Conservation (phyloP, 92 coral and sea anemone species). For the Porites rus region DNA sequence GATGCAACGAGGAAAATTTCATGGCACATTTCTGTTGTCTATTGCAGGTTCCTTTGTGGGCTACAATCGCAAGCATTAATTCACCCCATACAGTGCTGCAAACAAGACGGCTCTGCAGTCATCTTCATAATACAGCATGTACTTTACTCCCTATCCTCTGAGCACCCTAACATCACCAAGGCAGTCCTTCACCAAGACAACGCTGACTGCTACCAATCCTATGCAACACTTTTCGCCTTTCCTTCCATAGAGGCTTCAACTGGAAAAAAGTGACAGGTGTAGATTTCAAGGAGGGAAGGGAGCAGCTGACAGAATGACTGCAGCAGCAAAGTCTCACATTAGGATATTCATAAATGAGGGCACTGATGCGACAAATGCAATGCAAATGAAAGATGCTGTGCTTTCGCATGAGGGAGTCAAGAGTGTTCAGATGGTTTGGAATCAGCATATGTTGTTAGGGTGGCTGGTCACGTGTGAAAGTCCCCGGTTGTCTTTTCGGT, state of each 20-base stretch:
- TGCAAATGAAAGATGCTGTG: constrained; percentile 42
- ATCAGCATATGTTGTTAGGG: no score
- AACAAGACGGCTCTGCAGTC: no score
- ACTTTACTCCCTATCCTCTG: no score
- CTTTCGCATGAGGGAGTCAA: constrained; percentile 43
- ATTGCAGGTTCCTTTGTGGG: no score
- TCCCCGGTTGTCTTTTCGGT: no score
- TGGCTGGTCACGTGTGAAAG: no score
- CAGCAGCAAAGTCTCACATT: constrained; percentile 49
- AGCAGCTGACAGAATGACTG: constrained; percentile 50
- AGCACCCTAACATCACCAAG: no score
- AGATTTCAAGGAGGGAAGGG: constrained; percentile 63
- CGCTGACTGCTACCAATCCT: constrained; percentile 50
- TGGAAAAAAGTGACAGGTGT: constrained; percentile 32
- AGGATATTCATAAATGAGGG: constrained; percentile 56
- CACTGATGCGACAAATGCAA: constrained; percentile 44
- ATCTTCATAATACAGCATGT: no score
- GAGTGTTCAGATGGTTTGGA: constrained; percentile 28
- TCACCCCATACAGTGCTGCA: no score
- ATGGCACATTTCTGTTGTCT: no score
- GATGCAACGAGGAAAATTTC: constrained; percentile 39
- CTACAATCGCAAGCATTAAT: no score
- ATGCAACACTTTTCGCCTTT: constrained; percentile 48
- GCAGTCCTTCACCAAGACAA: constrained; percentile 49
- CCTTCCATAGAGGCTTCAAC: constrained; percentile 22